Evolutionary conservation across 2,113 vertebrate genomes (phyloP).

Genomic region (Corythornis cristatus): DNA sequence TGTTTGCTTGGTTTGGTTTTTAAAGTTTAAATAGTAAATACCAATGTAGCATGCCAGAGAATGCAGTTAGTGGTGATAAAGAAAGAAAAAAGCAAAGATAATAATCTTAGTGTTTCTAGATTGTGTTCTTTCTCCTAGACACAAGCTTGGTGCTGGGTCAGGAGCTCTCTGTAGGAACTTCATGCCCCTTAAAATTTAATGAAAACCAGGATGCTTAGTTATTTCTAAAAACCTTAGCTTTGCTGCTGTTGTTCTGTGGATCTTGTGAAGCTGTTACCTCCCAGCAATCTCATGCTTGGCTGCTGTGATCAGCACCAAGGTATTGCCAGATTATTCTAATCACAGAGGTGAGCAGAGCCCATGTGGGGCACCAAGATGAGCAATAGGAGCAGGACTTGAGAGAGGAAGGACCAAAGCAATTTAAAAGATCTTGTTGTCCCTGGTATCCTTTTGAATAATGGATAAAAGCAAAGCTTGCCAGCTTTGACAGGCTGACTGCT

Average conservation of each 20-base stretch:
- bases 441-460: neutral
- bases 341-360: neutral
- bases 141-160: neutral
- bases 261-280: neutral
- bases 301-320: neutral
- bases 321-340: neutral
- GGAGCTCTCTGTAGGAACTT: neutral
- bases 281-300: neutral
- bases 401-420: neutral
- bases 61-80: neutral
- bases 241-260: neutral
- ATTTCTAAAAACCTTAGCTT: neutral
- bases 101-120: neutral
- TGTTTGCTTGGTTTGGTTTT: neutral
- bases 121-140: neutral
- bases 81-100: neutral
- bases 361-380: neutral
- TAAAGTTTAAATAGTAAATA: neutral
- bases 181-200: neutral
- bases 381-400: neutral
- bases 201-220: neutral
- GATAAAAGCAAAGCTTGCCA: neutral
- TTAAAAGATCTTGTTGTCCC: neutral
- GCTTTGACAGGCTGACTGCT: neutral
- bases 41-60: neutral